A percentile compares a stretch with the other conserved stretches of the same genome.
Evolutionary conservation across 2,113 vertebrate species (phyloP).

Genomic region (Salvelinus sp.): DNA sequence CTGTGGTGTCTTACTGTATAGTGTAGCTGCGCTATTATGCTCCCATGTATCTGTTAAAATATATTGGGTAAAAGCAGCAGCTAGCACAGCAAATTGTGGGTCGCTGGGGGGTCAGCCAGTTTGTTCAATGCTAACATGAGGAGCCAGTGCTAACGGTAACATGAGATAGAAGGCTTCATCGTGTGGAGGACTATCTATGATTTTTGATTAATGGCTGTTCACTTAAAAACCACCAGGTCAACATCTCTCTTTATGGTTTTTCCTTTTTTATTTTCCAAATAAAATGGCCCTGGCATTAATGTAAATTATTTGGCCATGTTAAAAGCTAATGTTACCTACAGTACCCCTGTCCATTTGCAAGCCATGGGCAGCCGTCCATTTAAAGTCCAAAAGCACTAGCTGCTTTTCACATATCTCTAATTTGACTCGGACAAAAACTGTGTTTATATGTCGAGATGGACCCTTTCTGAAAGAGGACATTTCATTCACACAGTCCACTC

Average conservation of each 20-base stretch:
- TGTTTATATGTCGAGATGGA: not conserved
- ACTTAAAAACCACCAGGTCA: conserved; percentile 30
- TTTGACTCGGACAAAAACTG: conserved; percentile 25
- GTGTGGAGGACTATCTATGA: no score
- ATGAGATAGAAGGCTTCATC: no score
- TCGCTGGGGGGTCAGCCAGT: not conserved
- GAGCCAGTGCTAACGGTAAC: not conserved
- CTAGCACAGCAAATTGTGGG: no score
- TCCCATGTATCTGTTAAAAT: not conserved
- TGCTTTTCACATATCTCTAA: conserved; percentile 28
- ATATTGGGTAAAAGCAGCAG: no score
- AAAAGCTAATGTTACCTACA: conserved; percentile 46
- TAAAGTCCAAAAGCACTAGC: conserved; percentile 7
- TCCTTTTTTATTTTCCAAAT: conserved; percentile 27
- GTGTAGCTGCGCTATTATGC: not conserved
- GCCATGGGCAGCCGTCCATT: conserved; percentile 28
- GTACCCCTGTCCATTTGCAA: conserved; percentile 34
- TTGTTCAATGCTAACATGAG: not conserved
- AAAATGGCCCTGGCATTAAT: conserved; percentile 37
- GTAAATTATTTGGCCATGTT: conserved; percentile 35
- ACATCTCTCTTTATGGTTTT: conserved; percentile 34
- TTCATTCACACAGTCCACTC: conserved; percentile 8
- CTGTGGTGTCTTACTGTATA: not conserved
- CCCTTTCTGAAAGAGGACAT: not conserved
- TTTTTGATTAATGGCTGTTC: conserved; percentile 50